Percentiles rank a stretch among this genome's conserved stretches.
phyloP scores from a whole-genome alignment of 2,888 invertebrate genomes.

The Caenorhabditis sulstoni region DNA sequence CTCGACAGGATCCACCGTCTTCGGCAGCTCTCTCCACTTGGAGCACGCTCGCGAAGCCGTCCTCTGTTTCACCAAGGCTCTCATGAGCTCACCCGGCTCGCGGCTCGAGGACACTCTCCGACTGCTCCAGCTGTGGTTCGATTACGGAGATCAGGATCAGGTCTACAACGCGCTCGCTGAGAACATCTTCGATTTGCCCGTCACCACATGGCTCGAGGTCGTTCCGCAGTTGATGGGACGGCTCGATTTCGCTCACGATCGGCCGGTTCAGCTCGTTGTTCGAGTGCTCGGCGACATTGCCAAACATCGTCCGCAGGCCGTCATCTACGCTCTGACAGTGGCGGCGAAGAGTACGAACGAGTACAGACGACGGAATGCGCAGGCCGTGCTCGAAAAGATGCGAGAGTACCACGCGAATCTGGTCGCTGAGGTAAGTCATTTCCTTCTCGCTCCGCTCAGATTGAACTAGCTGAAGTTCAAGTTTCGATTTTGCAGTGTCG shows the following conservation, averaged over 20 bases:
- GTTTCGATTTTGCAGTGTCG: constrained; percentile 41
- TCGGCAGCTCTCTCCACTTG: constrained; percentile 10
- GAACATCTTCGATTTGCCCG: constrained; percentile 93
- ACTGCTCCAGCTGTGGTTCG: constrained; percentile 97
- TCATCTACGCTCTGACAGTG: constrained; percentile 97
- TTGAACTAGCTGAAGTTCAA: not conserved
- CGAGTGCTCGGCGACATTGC: constrained; percentile 89
- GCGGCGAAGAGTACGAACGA: constrained; percentile 94
- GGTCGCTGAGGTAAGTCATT: constrained; percentile 94
- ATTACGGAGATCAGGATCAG: constrained; percentile 89
- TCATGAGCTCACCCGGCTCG: constrained; percentile 73
- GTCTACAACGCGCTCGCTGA: constrained; percentile 94
- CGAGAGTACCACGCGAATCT: constrained; percentile 92
- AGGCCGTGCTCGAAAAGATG: constrained; percentile 95
- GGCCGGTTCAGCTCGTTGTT: constrained; percentile 90
- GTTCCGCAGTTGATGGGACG: constrained; percentile 97
- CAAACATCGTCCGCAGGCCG: constrained; percentile 94
- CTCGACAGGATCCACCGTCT: not conserved
- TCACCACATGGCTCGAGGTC: constrained; percentile 96
- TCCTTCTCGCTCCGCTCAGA: not conserved
- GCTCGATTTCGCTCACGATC: constrained; percentile 91
- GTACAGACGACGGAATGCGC: constrained; percentile 91
- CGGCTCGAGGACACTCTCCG: constrained; percentile 94
- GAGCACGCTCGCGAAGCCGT: constrained; percentile 62
- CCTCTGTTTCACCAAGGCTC: constrained; percentile 72